phyloP scores from a whole-genome alignment of 1,140 invertebrate species.

The Diorhabda elongata region DNA sequence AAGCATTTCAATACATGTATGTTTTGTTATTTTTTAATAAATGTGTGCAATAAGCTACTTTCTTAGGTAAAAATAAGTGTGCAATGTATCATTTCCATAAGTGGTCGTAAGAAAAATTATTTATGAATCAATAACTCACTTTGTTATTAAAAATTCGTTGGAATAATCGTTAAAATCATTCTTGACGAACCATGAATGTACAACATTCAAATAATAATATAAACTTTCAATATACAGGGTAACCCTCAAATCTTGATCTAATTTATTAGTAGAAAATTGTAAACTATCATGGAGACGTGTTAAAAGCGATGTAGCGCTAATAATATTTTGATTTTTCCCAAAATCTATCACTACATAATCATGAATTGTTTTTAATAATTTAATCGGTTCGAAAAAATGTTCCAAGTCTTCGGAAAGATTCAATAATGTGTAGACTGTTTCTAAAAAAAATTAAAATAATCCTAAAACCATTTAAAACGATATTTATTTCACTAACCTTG shows the following conservation, averaged over 20 bases:
- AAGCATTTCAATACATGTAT: too few species aligned
- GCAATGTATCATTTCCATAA: too few species aligned
- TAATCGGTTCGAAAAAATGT: slow-evolving; percentile 44
- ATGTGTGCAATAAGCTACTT: too few species aligned
- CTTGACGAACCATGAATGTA: slow-evolving; percentile 53
- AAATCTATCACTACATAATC: slow-evolving; percentile 44
- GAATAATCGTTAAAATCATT: slow-evolving; percentile 53
- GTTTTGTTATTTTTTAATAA: too few species aligned
- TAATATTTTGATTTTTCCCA: slow-evolving; percentile 41
- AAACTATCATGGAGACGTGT: slow-evolving; percentile 49
- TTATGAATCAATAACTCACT: slow-evolving; percentile 38
- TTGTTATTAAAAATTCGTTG: slow-evolving; percentile 53
- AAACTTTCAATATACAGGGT: slow-evolving; percentile 51
- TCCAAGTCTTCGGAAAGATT: slow-evolving; percentile 45
- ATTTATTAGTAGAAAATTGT: slow-evolving; percentile 45
- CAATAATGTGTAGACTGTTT: slow-evolving; percentile 46
- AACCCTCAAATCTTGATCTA: slow-evolving; percentile 50
- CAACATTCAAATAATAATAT: slow-evolving; percentile 52
- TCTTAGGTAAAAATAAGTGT: too few species aligned
- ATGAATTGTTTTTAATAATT: slow-evolving; percentile 50
- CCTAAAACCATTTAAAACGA: neutral
- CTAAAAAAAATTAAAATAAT: slow-evolving; percentile 27
- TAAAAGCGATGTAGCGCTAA: slow-evolving; percentile 48
- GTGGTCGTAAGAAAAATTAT: too few species aligned
- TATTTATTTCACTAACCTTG: slow-evolving; percentile 34